Conservation (phyloP, 2,113 vertebrate genomes). For the Bubo scandiacus region DNA sequence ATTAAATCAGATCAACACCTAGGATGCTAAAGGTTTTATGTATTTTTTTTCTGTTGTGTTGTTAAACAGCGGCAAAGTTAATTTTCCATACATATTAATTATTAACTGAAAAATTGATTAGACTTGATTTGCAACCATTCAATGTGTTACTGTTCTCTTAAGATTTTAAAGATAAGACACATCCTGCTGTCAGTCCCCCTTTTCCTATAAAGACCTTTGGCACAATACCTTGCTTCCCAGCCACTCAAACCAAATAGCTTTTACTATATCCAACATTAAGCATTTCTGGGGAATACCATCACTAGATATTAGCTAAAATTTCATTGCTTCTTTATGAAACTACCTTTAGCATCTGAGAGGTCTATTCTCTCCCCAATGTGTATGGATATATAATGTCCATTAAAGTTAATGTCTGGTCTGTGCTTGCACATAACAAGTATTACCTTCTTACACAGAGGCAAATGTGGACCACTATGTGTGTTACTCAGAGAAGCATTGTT, state of each 20-base stretch:
- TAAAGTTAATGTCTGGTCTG: background rate
- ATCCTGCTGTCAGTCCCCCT: background rate
- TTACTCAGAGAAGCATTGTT: background rate
- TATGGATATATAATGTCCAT: background rate
- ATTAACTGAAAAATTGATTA: constrained; percentile 45
- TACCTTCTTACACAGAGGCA: background rate
- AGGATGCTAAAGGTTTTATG: constrained; percentile 16
- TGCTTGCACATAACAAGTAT: constrained; percentile 22
- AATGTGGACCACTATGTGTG: background rate
- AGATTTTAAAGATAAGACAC: background rate
- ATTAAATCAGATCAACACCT: constrained; percentile 47
- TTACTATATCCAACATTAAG: constrained; percentile 10
- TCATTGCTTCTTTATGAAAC: constrained; percentile 34
- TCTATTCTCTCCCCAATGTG: background rate
- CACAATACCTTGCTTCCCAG: background rate
- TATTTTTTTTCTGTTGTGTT: background rate
- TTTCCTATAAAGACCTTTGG: background rate
- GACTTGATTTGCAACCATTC: constrained; percentile 4
- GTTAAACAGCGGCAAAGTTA: constrained; percentile 29
- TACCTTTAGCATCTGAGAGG: background rate
- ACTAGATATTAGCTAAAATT: constrained; percentile 37
- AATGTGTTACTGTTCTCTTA: background rate
- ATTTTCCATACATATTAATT: constrained; percentile 37
- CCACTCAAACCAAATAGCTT: constrained; percentile 13
- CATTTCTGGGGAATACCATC: constrained; percentile 15